Base-by-base conservation (phyloP, 2,888 invertebrate species). In the Pseudococcus viburni region DNA sequence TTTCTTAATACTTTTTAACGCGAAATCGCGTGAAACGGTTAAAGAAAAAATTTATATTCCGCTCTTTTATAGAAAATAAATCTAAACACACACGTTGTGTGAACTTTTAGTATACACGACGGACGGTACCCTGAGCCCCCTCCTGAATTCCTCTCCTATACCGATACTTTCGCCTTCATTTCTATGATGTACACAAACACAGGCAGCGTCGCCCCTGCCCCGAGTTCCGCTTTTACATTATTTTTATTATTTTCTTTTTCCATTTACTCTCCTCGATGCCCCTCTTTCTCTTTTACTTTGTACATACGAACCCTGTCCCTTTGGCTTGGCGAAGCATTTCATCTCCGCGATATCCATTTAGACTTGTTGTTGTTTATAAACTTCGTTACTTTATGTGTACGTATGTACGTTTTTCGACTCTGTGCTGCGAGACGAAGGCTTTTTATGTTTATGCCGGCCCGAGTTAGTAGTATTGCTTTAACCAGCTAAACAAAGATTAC, bases 401-500 rank as follows among this genome's bases (percentile, higher is more conserved):
- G 77, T 46, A 42, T 9, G 42, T 42, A 42, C 42, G 42, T 42
- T 42, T 83, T 46, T 39, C 17, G 77, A 46, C 46, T 83, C 42
- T 42, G 26, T 33, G 46, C 46, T 22, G 11, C 19, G 46, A 46
- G 80, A 83, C 39, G 46, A 46, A 39, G 22, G 64, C 64, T 17
- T 83, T 83, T 83, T 83, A 46, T 83, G 42, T 64, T 64, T 64
- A 64, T 46, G 80, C 80, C 80, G 80, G 19, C 42, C 19, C 80
- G 80, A 46, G 80, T 83, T 83, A 83, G 80, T 83, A 46, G 46
- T 46, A 83, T 46, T 83, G 19, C 80, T 46, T 83, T 83, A 83
- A 83, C 80, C 46, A 83, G 42, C 80, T 83, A 83, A 83, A 83
- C 80, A 83, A 83, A 83, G 80, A 83, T 83, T 83, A 83, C 80